Conservation (phyloP, 2,797 vertebrate genomes). For the Lacerta agilis region DNA sequence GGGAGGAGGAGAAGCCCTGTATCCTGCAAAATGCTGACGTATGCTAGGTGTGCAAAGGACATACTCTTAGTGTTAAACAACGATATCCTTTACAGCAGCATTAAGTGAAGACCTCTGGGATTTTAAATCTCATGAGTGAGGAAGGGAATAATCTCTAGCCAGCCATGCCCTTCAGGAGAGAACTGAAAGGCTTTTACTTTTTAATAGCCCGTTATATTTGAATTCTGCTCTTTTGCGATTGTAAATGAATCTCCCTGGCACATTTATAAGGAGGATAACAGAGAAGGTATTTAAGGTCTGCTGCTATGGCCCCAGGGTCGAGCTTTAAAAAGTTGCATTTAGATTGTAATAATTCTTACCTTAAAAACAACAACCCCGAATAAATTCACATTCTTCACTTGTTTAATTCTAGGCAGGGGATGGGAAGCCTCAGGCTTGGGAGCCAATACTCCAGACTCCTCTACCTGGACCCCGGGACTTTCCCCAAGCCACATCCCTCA, state of each 20-base stretch:
- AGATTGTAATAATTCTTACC: background rate
- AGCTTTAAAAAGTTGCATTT: background rate
- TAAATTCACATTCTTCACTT: background rate
- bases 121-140: background rate
- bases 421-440: too few species aligned
- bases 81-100: background rate
- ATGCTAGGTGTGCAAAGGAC: too few species aligned
- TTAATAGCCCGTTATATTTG: background rate
- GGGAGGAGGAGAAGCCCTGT: too few species aligned
- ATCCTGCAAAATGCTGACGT: too few species aligned
- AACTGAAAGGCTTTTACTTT: background rate
- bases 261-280: background rate
- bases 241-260: background rate
- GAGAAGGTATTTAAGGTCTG: background rate
- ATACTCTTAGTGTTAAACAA: background rate
- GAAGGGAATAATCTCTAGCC: background rate
- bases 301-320: background rate
- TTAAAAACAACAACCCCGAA: background rate
- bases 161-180: background rate
- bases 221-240: background rate
- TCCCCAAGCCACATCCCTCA: too few species aligned
- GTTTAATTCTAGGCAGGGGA: background rate
- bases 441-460: too few species aligned
- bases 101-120: background rate
- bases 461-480: too few species aligned